Conservation (phyloP, 1,140 invertebrate genomes). For the Achroia grisella region DNA sequence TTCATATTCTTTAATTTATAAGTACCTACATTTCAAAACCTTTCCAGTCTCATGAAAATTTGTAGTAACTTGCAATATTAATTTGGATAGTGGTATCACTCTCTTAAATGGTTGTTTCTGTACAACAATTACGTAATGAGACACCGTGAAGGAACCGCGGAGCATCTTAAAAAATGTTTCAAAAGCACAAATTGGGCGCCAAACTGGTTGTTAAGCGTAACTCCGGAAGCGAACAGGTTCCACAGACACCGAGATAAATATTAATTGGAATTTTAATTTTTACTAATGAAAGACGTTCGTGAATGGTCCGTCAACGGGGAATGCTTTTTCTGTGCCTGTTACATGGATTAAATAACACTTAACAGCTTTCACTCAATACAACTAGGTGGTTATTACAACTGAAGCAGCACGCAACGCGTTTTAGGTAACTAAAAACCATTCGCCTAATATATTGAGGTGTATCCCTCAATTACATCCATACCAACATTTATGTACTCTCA, state of each 20-base stretch:
- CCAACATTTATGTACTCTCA: too few species aligned
- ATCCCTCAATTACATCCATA: slow-evolving; percentile 3
- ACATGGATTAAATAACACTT: slow-evolving; percentile 51
- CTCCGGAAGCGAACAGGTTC: slow-evolving; percentile 65
- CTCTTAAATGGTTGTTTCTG: background rate
- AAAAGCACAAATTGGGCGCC: slow-evolving; percentile 38
- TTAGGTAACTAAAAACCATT: slow-evolving; percentile 44
- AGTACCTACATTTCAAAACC: too few species aligned
- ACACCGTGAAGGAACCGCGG: slow-evolving; percentile 19
- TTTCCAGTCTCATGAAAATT: too few species aligned
- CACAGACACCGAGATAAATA: slow-evolving; percentile 35
- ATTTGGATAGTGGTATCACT: too few species aligned
- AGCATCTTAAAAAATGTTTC: slow-evolving; percentile 27
- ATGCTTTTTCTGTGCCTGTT: slow-evolving; percentile 41
- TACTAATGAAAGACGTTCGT: slow-evolving; percentile 45
- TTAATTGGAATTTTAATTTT: slow-evolving; percentile 60
- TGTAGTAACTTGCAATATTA: too few species aligned
- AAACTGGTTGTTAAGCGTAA: slow-evolving; percentile 57
- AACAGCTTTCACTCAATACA: slow-evolving; percentile 54
- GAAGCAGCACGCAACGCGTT: slow-evolving; percentile 46
- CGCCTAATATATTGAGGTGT: slow-evolving; percentile 28
- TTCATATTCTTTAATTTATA: too few species aligned
- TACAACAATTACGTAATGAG: slow-evolving; percentile 21
- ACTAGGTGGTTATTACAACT: slow-evolving; percentile 47
- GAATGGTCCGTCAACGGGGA: slow-evolving; percentile 22